A percentile compares a stretch with the other conserved stretches of the same genome.
phyloP scores from a whole-genome alignment of 2,888 invertebrate species.

The Chelonus formosanus region DNA sequence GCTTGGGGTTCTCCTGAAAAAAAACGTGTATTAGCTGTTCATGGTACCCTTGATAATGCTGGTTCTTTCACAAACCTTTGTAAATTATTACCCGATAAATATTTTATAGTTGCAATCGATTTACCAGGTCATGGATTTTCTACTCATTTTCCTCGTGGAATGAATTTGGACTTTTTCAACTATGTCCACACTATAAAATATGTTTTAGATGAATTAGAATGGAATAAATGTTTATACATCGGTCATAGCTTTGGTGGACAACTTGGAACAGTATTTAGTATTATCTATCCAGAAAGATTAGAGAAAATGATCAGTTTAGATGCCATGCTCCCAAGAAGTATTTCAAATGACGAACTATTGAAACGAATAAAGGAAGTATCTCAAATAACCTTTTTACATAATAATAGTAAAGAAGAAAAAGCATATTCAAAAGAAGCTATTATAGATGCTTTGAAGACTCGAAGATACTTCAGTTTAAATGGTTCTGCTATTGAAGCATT shows the following conservation, averaged over 20 bases:
- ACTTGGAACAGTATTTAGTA: conserved; percentile 58
- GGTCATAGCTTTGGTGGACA: conserved; percentile 69
- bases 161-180: conserved; percentile 57
- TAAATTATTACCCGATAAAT: conserved; percentile 55
- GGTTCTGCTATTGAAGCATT: conserved; percentile 66
- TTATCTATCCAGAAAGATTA: conserved; percentile 64
- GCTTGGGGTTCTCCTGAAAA: conserved; percentile 54
- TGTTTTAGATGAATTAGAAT: conserved; percentile 60
- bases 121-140: conserved; percentile 67
- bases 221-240: conserved; percentile 60
- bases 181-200: conserved; percentile 54
- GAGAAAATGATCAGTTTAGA: conserved; percentile 66
- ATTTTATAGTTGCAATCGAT: conserved; percentile 63
- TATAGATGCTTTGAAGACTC: conserved; percentile 64
- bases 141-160: conserved; percentile 61
- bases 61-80: conserved; percentile 64
- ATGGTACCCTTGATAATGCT: conserved; percentile 65
- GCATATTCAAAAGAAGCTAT: conserved; percentile 40
- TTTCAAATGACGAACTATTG: conserved; percentile 46
- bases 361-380: conserved; percentile 57
- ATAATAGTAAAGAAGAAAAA: too few species aligned
- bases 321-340: conserved; percentile 54
- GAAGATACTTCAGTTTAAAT: conserved; percentile 61
- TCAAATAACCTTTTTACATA: conserved; percentile 56
- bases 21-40: conserved; percentile 52